Base-by-base conservation (phyloP, 2,113 vertebrate species). In the Mungos mungo region DNA sequence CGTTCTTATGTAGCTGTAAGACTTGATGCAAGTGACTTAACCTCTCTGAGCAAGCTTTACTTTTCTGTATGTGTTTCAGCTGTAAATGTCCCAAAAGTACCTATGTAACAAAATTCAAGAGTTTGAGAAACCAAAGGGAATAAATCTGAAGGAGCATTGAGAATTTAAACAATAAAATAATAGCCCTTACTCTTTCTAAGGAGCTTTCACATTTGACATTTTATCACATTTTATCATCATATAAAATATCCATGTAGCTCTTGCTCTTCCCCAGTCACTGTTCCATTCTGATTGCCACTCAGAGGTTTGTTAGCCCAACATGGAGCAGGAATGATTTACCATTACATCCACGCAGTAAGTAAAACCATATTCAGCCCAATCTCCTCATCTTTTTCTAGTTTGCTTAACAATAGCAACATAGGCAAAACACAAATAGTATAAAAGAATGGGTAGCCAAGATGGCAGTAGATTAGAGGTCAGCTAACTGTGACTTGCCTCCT, bases 111-210 rank as follows among this genome's bases (percentile, higher is more conserved):
- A 87, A 90, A 72, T 3, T 66, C 88, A 65, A 35, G 63, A 76
- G 31, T 76, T 90, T 86, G 45, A 95, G 63, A 87, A 88, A 79
- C 77, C 29, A 77, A 66, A 90, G 27, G 82, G 57, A 90, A 77
- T n/a, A 76, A 65, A 86, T 81, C 41, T 41, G 15, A 81, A 95
- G 19, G 47, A 35, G 3, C 71, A 7, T 77, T 31, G 52, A 72
- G 63, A 87, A 72, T 10, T 45, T 63, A 41, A 80, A 72, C 35
- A 63, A 63, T 41, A 31, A 93, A 89, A 41, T 52, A 47, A 31
- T 3, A 94, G 38, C 11, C 38, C 38, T 88, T 65, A 5, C 33
- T 60, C 65, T 88, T 88, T 82, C 95, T 57, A 3, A 76, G 9
- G 54, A 83, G 13, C 52, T 87, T 69, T 82, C 65, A 52, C 8